These are phyloP conservation scores for Ophioderma brevispina DNA, from an alignment of 35 echinoderm and acorn worm species.

Conservation along the genomic window DNA sequence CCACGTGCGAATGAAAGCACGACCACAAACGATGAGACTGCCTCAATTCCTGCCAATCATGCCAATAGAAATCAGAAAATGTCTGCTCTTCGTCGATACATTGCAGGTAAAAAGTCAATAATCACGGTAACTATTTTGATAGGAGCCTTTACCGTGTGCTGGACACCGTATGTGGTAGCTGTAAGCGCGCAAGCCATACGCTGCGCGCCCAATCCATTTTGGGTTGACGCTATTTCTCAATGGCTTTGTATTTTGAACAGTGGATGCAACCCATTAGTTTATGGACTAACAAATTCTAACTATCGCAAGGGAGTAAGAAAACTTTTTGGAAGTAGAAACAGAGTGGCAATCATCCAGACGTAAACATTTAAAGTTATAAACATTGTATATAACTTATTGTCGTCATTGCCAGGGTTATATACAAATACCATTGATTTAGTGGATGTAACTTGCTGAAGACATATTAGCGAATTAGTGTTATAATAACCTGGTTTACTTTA, in stretches of 20 bases:
- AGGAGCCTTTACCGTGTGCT: slow-evolving; percentile 16
- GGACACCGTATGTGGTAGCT: slow-evolving; percentile 27
- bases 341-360: too few species aligned
- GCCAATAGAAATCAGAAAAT: too few species aligned
- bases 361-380: too few species aligned
- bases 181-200: not conserved
- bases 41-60: too few species aligned
- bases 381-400: too few species aligned
- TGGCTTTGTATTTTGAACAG: slow-evolving; percentile 42
- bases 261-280: slow-evolving; percentile 21
- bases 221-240: slow-evolving; percentile 4
- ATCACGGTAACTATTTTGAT: slow-evolving; percentile 18
- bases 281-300: slow-evolving; percentile 14
- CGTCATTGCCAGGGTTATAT: too few species aligned
- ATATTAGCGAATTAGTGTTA: too few species aligned
- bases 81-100: not conserved
- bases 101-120: not conserved
- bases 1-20: too few species aligned
- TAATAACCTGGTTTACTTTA: too few species aligned
- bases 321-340: too few species aligned
- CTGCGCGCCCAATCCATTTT: slow-evolving; percentile 4
- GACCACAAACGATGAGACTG: not conserved
- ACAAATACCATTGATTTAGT: too few species aligned
- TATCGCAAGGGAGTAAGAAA: slow-evolving; percentile 16
- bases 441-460: too few species aligned